These are phyloP conservation scores for Psilopsiagon aymara DNA, from an alignment of 2,113 vertebrate species.

Conservation along the genomic window DNA sequence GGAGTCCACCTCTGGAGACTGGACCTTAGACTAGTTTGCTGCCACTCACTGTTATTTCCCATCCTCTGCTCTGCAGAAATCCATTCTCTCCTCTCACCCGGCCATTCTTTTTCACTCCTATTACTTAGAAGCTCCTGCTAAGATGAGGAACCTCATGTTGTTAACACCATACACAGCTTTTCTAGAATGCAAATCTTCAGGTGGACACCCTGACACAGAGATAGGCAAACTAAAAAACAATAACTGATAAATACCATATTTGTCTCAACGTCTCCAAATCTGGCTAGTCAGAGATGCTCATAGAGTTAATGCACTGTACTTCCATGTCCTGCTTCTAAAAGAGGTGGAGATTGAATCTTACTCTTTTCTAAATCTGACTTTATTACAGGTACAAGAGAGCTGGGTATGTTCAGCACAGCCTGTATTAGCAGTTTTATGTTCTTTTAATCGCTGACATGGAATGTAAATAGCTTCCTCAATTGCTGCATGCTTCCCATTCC, in stretches of 20 bases:
- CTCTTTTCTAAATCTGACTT: background rate
- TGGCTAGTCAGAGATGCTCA: background rate
- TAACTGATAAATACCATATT: background rate
- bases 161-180: background rate
- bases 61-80: background rate
- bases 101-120: background rate
- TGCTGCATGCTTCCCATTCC: conserved; percentile 58
- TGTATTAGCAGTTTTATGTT: conserved; percentile 41
- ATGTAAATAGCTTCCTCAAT: conserved; percentile 69
- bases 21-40: background rate
- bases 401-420: conserved; percentile 1
- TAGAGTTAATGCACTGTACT: background rate
- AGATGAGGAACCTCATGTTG: background rate
- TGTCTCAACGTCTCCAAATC: background rate
- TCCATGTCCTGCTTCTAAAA: background rate
- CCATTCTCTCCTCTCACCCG: background rate
- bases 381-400: conserved; percentile 22
- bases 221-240: background rate
- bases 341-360: background rate
- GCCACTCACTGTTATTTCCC: background rate
- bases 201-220: background rate
- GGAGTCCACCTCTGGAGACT: background rate
- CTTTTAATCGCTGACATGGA: conserved; percentile 63
- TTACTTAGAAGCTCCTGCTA: background rate
- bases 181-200: background rate